These are phyloP conservation scores for Aspidapion aeneum DNA, from an alignment of 2,888 invertebrate genomes.

Conservation along the genomic window DNA sequence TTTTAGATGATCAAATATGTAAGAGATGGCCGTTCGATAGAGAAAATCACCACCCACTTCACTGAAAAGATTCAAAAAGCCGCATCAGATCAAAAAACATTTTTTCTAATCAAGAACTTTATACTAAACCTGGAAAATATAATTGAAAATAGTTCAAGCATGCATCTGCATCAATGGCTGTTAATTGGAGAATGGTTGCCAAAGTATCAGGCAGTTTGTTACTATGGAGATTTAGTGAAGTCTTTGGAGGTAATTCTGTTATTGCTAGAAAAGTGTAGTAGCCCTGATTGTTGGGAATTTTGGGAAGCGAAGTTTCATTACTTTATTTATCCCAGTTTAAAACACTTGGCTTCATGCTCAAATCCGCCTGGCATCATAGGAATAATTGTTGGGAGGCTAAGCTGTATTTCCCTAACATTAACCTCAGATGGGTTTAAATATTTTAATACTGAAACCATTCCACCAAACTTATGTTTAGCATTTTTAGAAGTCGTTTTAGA, in stretches of 20 bases:
- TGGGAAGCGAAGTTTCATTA: constrained; percentile 38
- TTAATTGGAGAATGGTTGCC: constrained; percentile 41
- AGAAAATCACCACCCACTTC: constrained; percentile 32
- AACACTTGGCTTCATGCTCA: constrained; percentile 30
- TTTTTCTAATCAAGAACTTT: constrained; percentile 37
- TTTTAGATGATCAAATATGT: constrained; percentile 36
- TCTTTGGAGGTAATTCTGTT: constrained; percentile 35
- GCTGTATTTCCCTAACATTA: constrained; percentile 28
- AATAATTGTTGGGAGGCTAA: constrained; percentile 39
- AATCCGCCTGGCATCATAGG: constrained; percentile 35
- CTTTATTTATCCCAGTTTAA: constrained; percentile 37
- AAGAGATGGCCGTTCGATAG: constrained; percentile 32
- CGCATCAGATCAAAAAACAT: constrained; percentile 34
- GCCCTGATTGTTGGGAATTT: constrained; percentile 33
- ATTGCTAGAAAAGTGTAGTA: constrained; percentile 32
- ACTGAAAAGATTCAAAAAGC: constrained; percentile 34
- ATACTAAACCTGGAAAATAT: constrained; percentile 34
- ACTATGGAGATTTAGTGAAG: constrained; percentile 36
- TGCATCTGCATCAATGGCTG: constrained; percentile 39
- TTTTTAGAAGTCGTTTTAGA: constrained; percentile 36
- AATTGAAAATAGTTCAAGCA: constrained; percentile 33
- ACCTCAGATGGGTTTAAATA: constrained; percentile 32
- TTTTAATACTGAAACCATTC: constrained; percentile 35
- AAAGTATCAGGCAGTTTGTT: constrained; percentile 39
- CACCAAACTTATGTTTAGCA: constrained; percentile 33